Conservation (phyloP, 2,888 invertebrate species). For the Chrysolina oricalcia region DNA sequence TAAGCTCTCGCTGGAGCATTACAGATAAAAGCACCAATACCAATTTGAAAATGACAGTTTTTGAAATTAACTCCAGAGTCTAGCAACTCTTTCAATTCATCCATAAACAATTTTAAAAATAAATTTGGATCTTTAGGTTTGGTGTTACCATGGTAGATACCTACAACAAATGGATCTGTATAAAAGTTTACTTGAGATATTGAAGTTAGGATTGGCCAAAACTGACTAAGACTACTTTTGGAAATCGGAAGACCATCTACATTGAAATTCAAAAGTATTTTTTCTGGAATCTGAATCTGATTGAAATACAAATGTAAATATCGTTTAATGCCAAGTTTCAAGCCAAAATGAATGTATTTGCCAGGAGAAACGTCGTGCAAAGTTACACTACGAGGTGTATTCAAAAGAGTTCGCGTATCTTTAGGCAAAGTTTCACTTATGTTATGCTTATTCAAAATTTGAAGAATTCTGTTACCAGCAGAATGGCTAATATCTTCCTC, state of each 20-base stretch:
- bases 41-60: too few species aligned
- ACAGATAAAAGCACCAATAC: too few species aligned
- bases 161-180: constrained; percentile 5
- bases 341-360: constrained; percentile 24
- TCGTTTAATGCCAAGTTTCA: constrained; percentile 5
- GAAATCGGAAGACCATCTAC: constrained; percentile 19
- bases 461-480: constrained; percentile 10
- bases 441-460: constrained; percentile 21
- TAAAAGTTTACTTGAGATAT: not conserved
- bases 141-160: constrained; percentile 16
- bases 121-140: too few species aligned
- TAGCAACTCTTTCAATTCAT: too few species aligned
- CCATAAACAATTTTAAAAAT: too few species aligned
- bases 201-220: constrained; percentile 13
- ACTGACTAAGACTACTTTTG: constrained; percentile 19
- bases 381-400: constrained; percentile 10
- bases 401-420: constrained; percentile 15
- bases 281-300: not conserved
- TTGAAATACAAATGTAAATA: constrained; percentile 1
- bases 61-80: too few species aligned
- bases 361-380: constrained; percentile 22
- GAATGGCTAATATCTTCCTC: constrained; percentile 25
- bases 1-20: constrained; percentile 40
- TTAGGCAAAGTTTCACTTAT: constrained; percentile 19
- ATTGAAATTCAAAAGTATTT: constrained; percentile 21